Conservation (phyloP, 2,888 invertebrate genomes). For the Trissonchulus sp. region DNA sequence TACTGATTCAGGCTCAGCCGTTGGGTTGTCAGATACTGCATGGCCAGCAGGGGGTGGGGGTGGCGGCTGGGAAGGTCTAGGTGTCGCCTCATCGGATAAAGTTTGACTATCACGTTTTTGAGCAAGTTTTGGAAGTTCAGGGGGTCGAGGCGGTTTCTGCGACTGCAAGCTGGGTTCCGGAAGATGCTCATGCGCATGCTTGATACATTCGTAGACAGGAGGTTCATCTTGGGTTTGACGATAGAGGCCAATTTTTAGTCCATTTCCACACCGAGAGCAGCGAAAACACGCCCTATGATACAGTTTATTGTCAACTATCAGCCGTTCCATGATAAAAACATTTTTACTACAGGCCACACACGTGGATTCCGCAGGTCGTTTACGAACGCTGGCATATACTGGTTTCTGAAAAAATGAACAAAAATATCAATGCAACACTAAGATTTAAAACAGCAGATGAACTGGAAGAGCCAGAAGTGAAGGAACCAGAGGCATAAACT, state of each 20-base stretch:
- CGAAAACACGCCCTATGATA: constrained; percentile 23
- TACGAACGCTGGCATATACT: too few species aligned
- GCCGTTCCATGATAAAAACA: constrained; percentile 16
- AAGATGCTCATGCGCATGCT: constrained; percentile 20
- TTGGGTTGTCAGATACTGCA: neutral
- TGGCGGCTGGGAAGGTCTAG: neutral
- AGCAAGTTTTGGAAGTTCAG: too few species aligned
- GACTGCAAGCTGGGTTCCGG: neutral
- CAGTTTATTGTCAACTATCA: constrained; percentile 8
- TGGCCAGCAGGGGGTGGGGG: too few species aligned
- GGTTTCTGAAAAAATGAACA: too few species aligned
- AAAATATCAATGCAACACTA: too few species aligned
- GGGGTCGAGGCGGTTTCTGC: too few species aligned
- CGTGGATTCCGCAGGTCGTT: neutral
- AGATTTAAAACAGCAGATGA: too few species aligned
- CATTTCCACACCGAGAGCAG: neutral
- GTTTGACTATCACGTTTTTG: neutral
- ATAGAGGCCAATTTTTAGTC: constrained; percentile 13
- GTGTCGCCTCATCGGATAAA: neutral
- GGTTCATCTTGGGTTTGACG: neutral
- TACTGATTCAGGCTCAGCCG: too few species aligned
- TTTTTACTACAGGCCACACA: neutral
- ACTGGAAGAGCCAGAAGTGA: too few species aligned
- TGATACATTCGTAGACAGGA: constrained; percentile 17
- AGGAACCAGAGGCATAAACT: too few species aligned